Evolutionary conservation across 2,113 vertebrate genomes (phyloP), one percentile per base, ranked within the genome.

Genomic region (Tretioscincus oriximinensis): DNA sequence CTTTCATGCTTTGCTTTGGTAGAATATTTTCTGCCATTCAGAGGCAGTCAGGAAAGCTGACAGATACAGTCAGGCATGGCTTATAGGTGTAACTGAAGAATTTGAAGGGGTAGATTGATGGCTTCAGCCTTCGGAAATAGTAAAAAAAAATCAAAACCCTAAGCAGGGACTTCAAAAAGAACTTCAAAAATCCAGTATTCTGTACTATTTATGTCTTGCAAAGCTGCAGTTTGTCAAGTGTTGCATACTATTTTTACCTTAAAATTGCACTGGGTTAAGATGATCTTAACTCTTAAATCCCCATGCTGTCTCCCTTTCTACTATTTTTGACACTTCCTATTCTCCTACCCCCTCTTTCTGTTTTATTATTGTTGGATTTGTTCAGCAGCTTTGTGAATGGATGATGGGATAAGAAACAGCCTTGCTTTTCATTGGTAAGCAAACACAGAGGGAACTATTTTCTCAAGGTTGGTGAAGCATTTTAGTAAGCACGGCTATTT

Each of bases 101-200:
- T 85, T 90, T 80, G 88, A 85, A 81, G 82, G 80, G 68, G 73
- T 71, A 84, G 58, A 71, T 87, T 85, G 73, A 65, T 87, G 87
- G 85, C 86, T 84, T 69, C 72, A 41, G 35, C 35, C 35, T 41
- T 41, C 5, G 5, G 35, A 41, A 41, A 41, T 41, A 41, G 35
- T 41, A 41, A 41, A 41, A 41, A 41, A 41, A 41, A 41, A 41
- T 41, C 35, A 41, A 41, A 41, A 41, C 35, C 35, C 35, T 41
- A 41, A 89, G 90, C 86, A 85, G 35, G 84, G 81, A 79, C 81
- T 90, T 90, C 84, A 87, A 84, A 86, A 35, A 85, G 82, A 85
- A 83, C 68, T 87, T 88, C 70, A 65, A 9, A 83, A 91, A 85
- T 51, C 26, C 28, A 1, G 73, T 82, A 28, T n/a, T 76, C 84